Conservation (phyloP, 2,888 invertebrate species). For the Lottia scabra region DNA sequence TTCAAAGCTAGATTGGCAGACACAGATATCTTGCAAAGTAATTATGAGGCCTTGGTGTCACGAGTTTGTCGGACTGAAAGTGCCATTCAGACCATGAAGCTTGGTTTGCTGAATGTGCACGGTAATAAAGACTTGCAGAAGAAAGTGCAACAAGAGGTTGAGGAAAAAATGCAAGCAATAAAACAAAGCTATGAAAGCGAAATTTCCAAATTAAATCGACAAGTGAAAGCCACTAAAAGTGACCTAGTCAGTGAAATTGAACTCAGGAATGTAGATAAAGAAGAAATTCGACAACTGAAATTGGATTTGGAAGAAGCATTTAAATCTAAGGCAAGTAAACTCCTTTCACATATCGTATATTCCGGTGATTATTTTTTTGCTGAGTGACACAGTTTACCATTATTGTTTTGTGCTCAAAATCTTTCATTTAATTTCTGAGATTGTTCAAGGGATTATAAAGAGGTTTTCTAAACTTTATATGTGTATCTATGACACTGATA, state of each 20-base stretch:
- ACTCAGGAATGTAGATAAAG: conserved; percentile 40
- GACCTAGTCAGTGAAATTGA: conserved; percentile 46
- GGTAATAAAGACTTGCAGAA: conserved; percentile 48
- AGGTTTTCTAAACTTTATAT: too few species aligned
- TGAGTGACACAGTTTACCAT: too few species aligned
- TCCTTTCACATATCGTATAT: too few species aligned
- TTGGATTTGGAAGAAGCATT: conserved; percentile 48
- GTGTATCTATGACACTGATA: too few species aligned
- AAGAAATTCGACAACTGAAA: conserved; percentile 51
- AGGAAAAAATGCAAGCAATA: conserved; percentile 46
- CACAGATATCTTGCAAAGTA: conserved; percentile 40
- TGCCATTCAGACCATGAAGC: conserved; percentile 57
- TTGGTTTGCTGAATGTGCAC: conserved; percentile 53
- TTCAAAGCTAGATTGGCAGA: conserved; percentile 29
- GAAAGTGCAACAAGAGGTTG: conserved; percentile 43
- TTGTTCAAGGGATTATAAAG: too few species aligned
- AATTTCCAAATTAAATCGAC: conserved; percentile 47
- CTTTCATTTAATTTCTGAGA: too few species aligned
- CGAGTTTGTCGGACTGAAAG: conserved; percentile 62
- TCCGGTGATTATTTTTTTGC: too few species aligned
- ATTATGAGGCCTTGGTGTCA: conserved; percentile 49
- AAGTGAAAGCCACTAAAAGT: conserved; percentile 46
- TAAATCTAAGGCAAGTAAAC: conserved; percentile 44
- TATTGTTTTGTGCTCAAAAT: too few species aligned
- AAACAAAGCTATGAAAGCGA: conserved; percentile 54